Percentiles rank a stretch among this genome's conserved stretches.
These are phyloP conservation scores for Cromileptes altivelis DNA, from an alignment of 2,113 vertebrate genomes.

Conservation along the genomic window DNA sequence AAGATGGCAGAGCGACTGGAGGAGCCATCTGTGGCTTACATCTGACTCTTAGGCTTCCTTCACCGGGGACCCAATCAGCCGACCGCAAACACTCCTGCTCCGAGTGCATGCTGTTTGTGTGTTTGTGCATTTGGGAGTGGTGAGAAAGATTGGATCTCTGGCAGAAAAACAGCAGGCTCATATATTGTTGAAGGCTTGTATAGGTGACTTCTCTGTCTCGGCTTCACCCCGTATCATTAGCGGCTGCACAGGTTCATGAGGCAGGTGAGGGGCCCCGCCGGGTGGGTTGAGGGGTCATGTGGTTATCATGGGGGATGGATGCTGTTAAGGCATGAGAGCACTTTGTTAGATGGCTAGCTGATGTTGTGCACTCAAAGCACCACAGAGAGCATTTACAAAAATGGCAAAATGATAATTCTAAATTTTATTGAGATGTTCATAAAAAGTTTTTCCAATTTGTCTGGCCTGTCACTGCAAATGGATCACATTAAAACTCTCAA, in stretches of 20 bases:
- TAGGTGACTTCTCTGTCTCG: conserved; percentile 27
- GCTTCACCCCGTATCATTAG: conserved; percentile 42
- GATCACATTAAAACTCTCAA: neutral
- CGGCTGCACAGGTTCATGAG: neutral
- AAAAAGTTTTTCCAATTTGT: neutral
- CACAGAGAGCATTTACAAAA: neutral
- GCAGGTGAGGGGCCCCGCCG: conserved; percentile 3
- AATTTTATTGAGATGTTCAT: neutral
- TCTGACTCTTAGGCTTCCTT: conserved; percentile 40
- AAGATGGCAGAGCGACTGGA: conserved; percentile 61
- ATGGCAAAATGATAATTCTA: neutral
- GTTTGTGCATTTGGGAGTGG: conserved; percentile 39
- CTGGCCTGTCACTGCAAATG: neutral
- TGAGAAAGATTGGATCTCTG: conserved; percentile 25
- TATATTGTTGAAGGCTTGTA: conserved; percentile 1
- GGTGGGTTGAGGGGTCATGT: neutral
- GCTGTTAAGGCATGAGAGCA: neutral
- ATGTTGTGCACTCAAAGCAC: neutral
- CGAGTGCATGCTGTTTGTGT: conserved; percentile 47
- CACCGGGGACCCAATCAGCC: conserved; percentile 69
- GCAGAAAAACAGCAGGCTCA: conserved; percentile 50
- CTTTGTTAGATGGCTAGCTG: neutral
- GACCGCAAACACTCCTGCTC: conserved; percentile 43
- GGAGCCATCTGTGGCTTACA: conserved; percentile 53
- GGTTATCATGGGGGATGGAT: neutral